Evolutionary conservation across 2,113 vertebrate species (phyloP).

Genomic region (Mastomys coucha): DNA sequence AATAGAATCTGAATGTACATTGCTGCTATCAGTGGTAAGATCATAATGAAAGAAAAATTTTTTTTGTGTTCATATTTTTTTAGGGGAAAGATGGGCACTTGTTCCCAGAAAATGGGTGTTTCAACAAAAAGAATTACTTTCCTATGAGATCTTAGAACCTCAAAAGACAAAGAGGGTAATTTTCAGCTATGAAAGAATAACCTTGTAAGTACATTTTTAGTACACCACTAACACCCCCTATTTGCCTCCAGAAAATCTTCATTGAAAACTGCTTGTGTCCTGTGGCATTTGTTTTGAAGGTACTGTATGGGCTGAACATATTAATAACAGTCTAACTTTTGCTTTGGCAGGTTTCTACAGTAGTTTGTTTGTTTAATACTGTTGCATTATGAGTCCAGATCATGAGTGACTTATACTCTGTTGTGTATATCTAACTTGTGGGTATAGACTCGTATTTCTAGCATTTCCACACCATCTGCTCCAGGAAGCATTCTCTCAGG

Average conservation of each 20-base stretch:
- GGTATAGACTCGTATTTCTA: background rate
- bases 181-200: slow-evolving; percentile 64
- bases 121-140: slow-evolving; percentile 76
- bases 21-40: slow-evolving; percentile 16
- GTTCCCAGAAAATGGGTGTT: slow-evolving; percentile 32
- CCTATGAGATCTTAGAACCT: slow-evolving; percentile 44
- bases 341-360: slow-evolving; percentile 56
- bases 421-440: background rate
- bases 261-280: slow-evolving; percentile 65
- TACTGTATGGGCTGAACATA: slow-evolving; percentile 48
- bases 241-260: slow-evolving; percentile 65
- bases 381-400: slow-evolving; percentile 22
- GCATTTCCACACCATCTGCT: background rate
- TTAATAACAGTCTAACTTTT: slow-evolving; percentile 76
- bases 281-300: slow-evolving; percentile 70
- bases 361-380: slow-evolving; percentile 74
- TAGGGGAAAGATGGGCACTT: background rate
- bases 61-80: background rate
- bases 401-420: background rate
- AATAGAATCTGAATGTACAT: background rate
- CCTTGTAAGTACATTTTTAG: slow-evolving; percentile 79
- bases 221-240: slow-evolving; percentile 62
- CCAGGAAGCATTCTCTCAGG: background rate
- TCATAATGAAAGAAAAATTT: slow-evolving; percentile 12
- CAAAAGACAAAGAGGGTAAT: slow-evolving; percentile 6